Percentiles rank a stretch among this genome's conserved stretches.
phyloP scores from a whole-genome alignment of 2,888 invertebrate species.

The Liposcelis brunnea region DNA sequence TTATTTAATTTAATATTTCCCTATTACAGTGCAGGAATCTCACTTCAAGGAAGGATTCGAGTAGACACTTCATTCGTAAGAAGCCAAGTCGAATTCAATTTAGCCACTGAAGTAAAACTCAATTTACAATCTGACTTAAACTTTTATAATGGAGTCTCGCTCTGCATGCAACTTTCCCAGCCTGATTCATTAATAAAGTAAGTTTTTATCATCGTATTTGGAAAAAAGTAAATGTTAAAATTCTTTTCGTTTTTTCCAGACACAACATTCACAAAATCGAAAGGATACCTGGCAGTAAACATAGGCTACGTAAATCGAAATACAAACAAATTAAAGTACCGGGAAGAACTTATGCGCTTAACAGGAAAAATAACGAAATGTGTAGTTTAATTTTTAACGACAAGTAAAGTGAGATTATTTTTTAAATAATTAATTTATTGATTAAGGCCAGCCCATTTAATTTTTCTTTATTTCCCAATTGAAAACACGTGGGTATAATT shows the following conservation, averaged over 20 bases:
- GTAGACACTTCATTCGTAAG: conserved; percentile 47
- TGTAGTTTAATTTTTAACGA: conserved; percentile 32
- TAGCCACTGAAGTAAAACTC: conserved; percentile 48
- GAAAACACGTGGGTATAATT: no score
- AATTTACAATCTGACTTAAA: conserved; percentile 56
- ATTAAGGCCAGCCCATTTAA: no score
- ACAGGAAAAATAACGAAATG: conserved; percentile 63
- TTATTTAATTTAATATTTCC: background rate
- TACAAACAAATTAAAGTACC: conserved; percentile 36
- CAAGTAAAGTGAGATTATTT: conserved; percentile 9
- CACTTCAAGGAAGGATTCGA: conserved; percentile 41
- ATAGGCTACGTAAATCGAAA: conserved; percentile 37
- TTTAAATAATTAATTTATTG: no score
- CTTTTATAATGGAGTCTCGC: conserved; percentile 52
- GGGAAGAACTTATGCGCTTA: conserved; percentile 55
- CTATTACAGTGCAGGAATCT: conserved; percentile 43
- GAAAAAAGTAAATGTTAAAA: conserved; percentile 1
- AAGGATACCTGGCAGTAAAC: conserved; percentile 43
- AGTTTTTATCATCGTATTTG: conserved; percentile 17
- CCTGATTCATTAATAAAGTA: conserved; percentile 45
- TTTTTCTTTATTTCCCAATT: no score
- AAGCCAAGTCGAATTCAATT: conserved; percentile 44
- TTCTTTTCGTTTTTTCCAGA: conserved; percentile 24
- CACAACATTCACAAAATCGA: conserved; percentile 46
- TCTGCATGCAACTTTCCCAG: conserved; percentile 59